These are phyloP conservation scores for Morus bassanus DNA, from an alignment of 2,797 vertebrate genomes.

Conservation along the genomic window DNA sequence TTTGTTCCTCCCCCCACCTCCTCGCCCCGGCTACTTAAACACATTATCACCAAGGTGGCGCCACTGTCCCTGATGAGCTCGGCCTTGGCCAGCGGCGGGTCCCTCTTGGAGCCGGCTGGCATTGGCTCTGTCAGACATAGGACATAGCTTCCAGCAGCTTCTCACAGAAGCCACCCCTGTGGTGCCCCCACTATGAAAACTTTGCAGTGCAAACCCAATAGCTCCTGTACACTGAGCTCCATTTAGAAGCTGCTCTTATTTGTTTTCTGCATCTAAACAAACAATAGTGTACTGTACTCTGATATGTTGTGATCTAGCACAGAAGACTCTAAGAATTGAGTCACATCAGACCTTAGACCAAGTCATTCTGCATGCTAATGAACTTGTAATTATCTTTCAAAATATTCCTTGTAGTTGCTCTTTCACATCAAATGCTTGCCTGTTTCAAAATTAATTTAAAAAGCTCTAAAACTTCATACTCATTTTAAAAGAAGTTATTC, in stretches of 20 bases:
- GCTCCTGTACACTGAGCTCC: neutral
- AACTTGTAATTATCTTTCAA: neutral
- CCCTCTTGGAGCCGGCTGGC: neutral
- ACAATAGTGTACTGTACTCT: accelerated
- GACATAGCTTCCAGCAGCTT: neutral
- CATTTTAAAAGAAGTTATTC: neutral
- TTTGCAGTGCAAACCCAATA: neutral
- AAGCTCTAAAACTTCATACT: neutral
- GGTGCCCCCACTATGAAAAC: neutral
- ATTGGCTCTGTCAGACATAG: neutral
- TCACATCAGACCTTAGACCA: neutral
- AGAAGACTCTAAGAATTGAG: neutral
- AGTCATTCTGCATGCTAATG: neutral
- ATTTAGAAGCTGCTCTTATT: neutral
- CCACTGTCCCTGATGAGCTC: neutral
- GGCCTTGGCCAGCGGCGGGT: neutral
- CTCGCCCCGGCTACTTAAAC: neutral
- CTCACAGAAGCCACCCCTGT: neutral
- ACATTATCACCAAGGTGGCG: neutral
- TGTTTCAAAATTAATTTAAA: neutral
- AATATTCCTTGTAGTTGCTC: neutral
- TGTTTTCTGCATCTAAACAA: neutral
- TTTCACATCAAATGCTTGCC: neutral
- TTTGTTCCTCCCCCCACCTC: too few species aligned
- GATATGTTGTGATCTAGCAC: neutral